Conservation (phyloP, 2,888 invertebrate genomes). For the Rhamphomyia laevipes region DNA sequence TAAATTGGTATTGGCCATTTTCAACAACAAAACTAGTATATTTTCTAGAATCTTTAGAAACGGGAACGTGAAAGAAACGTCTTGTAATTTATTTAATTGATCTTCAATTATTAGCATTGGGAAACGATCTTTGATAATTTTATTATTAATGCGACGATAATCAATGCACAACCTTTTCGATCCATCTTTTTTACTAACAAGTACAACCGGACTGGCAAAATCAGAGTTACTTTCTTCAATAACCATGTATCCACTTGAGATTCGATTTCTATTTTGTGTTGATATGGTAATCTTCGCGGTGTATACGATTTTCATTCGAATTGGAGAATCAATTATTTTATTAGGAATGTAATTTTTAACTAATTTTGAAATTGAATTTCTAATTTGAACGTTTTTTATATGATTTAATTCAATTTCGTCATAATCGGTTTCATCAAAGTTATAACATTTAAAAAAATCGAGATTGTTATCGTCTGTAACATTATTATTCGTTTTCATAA, state of each 20-base stretch:
- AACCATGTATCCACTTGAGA: slow-evolving; percentile 2
- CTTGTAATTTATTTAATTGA: slow-evolving; percentile 5
- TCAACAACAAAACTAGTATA: too few relatives aligned
- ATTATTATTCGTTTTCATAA: too few relatives aligned
- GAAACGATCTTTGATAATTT: slow-evolving; percentile 6
- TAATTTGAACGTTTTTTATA: neutral
- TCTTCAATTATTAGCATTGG: slow-evolving; percentile 7
- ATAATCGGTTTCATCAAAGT: slow-evolving; percentile 1
- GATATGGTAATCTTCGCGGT: neutral
- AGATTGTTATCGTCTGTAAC: neutral
- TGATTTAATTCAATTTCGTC: slow-evolving; percentile 3
- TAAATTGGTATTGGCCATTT: slow-evolving; percentile 14
- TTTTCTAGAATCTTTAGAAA: slow-evolving; percentile 10
- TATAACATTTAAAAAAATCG: slow-evolving; percentile 3
- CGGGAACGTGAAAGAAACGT: slow-evolving; percentile 14
- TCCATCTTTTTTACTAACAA: slow-evolving; percentile 9
- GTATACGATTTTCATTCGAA: slow-evolving; percentile 3
- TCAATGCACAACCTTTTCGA: slow-evolving; percentile 8
- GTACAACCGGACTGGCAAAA: slow-evolving; percentile 8
- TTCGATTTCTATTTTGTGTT: neutral
- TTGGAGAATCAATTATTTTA: slow-evolving; percentile 1
- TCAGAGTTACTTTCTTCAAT: slow-evolving; percentile 5
- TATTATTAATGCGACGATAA: slow-evolving; percentile 7
- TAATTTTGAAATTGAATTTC: neutral
- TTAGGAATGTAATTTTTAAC: neutral